Evolutionary conservation across 2,113 vertebrate species (phyloP), one percentile per base, ranked within the genome.

Genomic region (Circaetus gallicus): DNA sequence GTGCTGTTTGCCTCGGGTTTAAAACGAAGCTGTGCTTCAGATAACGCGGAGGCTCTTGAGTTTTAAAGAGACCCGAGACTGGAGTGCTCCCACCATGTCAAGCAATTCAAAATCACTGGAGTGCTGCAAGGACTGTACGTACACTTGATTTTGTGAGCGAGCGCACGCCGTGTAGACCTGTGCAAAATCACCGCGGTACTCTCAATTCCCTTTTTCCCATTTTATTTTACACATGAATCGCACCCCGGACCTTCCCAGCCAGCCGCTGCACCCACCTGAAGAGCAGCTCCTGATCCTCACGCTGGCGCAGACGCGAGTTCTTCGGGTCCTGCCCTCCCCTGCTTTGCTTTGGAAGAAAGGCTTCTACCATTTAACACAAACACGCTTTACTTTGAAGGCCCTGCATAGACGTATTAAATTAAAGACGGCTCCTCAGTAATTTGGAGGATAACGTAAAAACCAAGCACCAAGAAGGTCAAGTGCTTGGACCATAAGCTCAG

Each of bases 51-150:
- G 63, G 73, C 90, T 86, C 93, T 95, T 49, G 83, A 97, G 82
- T 84, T 77, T 93, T 93, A 93, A 92, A 96, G 95, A 67, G 93
- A 84, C 90, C 90, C 25, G 49, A 83, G 85, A 43, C 3, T 67
- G 93, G 88, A 94, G 88, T 40, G 92, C 83, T 93, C 87, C 93
- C 88, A 63, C 94, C 73, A 82, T 15, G 71, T 82, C 90, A 70
- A 95, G 93, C 96, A 95, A 97, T 97, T 96, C 93, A 96, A 71
- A 96, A 86, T 74, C 91, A 77, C 95, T 87, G 92, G 90, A 97
- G 95, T 94, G 96, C 93, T 67, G 89, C 86, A 40, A 95, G 90
- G 65, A 71, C 95, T 38, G 67, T 42, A 89, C 34, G 31, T 90
- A 42, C 86, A 50, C 92, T 93, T 93, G 94, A 95, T 92, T 92